These are phyloP conservation scores for Pygoscelis adeliae DNA, from an alignment of 2,113 vertebrate genomes.

Conservation along the genomic window DNA sequence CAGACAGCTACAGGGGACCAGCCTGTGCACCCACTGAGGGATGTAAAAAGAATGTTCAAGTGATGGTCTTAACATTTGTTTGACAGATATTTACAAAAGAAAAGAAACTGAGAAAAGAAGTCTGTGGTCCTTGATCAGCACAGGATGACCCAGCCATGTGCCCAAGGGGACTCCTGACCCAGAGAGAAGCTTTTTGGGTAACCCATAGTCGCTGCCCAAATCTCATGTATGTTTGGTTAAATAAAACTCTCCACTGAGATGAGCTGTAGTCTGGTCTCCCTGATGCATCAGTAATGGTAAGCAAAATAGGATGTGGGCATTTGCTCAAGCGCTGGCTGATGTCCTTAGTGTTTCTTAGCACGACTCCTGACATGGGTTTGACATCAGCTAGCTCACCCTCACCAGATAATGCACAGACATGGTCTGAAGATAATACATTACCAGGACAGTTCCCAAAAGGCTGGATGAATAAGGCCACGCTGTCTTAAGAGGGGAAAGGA, in stretches of 20 bases:
- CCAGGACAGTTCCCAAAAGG: neutral
- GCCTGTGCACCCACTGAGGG: neutral
- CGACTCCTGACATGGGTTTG: neutral
- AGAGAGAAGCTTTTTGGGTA: neutral
- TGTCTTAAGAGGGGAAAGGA: neutral
- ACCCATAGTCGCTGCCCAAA: neutral
- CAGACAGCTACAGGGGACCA: neutral
- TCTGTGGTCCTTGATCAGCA: neutral
- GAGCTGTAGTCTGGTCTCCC: neutral
- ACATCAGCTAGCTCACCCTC: neutral
- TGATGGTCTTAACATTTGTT: neutral
- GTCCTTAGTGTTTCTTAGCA: neutral
- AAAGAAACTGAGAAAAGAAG: neutral
- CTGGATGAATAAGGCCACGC: neutral
- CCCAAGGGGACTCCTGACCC: neutral
- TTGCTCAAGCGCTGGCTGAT: rapidly evolving
- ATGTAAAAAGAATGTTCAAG: neutral
- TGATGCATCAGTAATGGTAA: neutral
- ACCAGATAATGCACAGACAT: neutral
- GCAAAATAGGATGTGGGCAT: neutral
- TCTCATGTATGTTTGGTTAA: neutral
- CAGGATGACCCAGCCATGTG: neutral
- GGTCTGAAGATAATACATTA: neutral
- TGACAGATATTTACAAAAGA: neutral
- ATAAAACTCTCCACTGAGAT: neutral